Evolutionary conservation across 2,888 invertebrate genomes (phyloP).

Genomic region (Gastracanthus pulcherrimus): DNA sequence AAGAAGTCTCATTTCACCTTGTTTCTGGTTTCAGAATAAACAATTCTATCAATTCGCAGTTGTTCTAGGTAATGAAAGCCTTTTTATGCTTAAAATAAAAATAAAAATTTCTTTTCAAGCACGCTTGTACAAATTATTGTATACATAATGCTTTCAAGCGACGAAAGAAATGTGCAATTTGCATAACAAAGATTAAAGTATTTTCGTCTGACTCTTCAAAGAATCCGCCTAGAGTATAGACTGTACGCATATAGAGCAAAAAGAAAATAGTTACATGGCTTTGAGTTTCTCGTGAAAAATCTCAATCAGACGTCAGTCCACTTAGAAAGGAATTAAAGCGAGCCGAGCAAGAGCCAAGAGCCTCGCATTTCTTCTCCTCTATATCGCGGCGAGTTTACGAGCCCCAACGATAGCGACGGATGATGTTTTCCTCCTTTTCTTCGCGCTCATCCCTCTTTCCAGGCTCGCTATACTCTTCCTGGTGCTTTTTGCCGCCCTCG

Average conservation of each 20-base stretch:
- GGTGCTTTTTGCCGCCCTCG: too few relatives aligned
- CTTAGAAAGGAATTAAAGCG: slow-evolving; percentile 18
- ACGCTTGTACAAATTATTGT: too few relatives aligned
- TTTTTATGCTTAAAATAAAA: too few relatives aligned
- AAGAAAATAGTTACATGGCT: not conserved
- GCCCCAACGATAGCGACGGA: not conserved
- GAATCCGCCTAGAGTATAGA: not conserved
- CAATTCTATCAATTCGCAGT: too few relatives aligned
- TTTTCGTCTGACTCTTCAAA: not conserved
- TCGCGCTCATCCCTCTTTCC: not conserved
- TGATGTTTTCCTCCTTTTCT: not conserved
- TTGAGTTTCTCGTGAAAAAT: not conserved
- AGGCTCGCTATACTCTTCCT: not conserved
- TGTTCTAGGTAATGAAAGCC: too few relatives aligned
- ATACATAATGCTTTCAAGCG: not conserved
- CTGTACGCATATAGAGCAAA: too few relatives aligned
- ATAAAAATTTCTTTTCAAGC: too few relatives aligned
- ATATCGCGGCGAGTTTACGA: not conserved
- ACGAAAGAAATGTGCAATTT: not conserved
- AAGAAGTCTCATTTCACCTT: too few relatives aligned
- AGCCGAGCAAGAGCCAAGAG: not conserved
- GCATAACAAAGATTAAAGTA: not conserved
- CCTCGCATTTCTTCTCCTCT: not conserved
- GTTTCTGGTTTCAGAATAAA: too few relatives aligned
- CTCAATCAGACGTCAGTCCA: slow-evolving; percentile 17